Conservation (phyloP, 1,140 invertebrate genomes). For the Hyposmocoma kahamanoa region DNA sequence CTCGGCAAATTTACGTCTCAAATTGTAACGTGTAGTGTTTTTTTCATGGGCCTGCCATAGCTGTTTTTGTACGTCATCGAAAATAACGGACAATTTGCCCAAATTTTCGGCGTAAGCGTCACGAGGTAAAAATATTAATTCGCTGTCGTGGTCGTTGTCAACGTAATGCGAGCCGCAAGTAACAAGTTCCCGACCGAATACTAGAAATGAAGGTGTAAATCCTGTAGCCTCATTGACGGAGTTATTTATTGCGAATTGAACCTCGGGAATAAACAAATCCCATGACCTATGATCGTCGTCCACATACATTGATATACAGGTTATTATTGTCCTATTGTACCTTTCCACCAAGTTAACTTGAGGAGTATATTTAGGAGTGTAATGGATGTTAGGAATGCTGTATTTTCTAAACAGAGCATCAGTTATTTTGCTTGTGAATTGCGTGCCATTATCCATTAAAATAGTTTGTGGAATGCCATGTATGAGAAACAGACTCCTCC, state of each 20-base stretch:
- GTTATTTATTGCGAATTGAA: conserved; percentile 30
- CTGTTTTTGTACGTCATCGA: background rate
- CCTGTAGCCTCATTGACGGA: conserved; percentile 6
- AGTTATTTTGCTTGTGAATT: conserved; percentile 32
- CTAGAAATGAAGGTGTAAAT: conserved; percentile 3
- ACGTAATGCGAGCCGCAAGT: conserved; percentile 3
- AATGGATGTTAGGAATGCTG: conserved; percentile 10
- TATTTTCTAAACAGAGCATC: conserved; percentile 2
- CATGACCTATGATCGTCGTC: conserved; percentile 37
- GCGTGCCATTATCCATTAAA: conserved; percentile 42
- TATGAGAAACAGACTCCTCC: background rate
- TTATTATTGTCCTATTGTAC: conserved; percentile 46
- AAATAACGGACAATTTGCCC: background rate
- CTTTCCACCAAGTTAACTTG: conserved; percentile 54
- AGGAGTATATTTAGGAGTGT: conserved; percentile 47
- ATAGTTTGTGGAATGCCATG: conserved; percentile 7
- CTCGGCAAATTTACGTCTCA: background rate
- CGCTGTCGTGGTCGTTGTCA: conserved; percentile 1
- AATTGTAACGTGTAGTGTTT: conserved; percentile 4
- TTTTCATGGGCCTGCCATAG: conserved; percentile 4
- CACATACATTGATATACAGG: conserved; percentile 33
- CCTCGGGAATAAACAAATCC: conserved; percentile 27
- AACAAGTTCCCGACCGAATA: conserved; percentile 3
- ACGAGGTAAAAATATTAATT: background rate
- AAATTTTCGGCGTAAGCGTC: conserved; percentile 8